Percentiles rank a stretch among this genome's conserved stretches.
Evolutionary conservation across 2,113 vertebrate genomes (phyloP).

Genomic region (Eurypyga helias): DNA sequence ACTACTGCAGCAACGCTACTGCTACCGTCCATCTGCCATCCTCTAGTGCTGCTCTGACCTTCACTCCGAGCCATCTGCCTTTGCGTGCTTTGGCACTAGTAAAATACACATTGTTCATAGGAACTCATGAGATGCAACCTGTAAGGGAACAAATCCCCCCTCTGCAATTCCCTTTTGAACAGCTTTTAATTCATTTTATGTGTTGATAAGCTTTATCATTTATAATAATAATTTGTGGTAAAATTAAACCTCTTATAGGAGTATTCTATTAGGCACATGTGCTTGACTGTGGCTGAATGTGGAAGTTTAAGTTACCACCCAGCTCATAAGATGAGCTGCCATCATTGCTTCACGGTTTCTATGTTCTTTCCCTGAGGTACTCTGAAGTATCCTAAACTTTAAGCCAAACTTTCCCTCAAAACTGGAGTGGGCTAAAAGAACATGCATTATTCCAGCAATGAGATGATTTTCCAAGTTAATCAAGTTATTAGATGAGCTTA

Average conservation of each 20-base stretch:
- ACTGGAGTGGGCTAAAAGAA: background rate
- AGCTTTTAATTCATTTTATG: background rate
- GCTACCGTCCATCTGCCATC: background rate
- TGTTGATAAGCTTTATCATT: background rate
- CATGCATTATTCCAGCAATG: background rate
- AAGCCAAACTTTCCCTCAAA: background rate
- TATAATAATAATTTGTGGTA: background rate
- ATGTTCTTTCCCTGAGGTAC: background rate
- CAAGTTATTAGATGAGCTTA: background rate
- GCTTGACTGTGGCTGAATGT: background rate
- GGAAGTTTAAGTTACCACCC: background rate
- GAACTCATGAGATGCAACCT: background rate
- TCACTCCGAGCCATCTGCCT: background rate
- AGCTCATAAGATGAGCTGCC: background rate
- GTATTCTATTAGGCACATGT: background rate
- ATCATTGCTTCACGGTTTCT: background rate
- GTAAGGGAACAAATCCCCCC: background rate
- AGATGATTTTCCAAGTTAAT: background rate
- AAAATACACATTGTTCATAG: background rate
- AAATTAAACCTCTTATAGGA: background rate
- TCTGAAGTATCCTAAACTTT: background rate
- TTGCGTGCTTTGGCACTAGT: background rate
- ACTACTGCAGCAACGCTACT: background rate
- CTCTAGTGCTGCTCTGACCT: background rate
- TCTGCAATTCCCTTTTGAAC: background rate